Evolutionary conservation across 2,113 vertebrate species (phyloP).

Genomic region (Callaeas wilsoni): DNA sequence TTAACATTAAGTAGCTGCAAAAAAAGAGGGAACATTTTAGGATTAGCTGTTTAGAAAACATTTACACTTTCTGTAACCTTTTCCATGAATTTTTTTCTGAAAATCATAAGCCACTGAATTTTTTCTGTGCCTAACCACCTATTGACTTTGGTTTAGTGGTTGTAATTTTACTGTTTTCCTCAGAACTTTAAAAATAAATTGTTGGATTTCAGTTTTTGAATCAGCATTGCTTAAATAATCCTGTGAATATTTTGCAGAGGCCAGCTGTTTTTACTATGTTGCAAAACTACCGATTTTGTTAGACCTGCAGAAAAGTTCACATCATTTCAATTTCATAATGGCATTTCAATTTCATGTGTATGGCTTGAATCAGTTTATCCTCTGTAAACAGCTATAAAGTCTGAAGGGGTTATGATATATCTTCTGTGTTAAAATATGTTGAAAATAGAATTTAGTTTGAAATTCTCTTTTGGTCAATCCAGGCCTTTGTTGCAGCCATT

Average conservation of each 20-base stretch:
- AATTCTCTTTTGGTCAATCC: not conserved
- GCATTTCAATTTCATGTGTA: not conserved
- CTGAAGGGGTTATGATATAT: not conserved
- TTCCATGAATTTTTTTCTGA: not conserved
- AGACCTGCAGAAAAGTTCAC: not conserved
- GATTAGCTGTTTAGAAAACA: not conserved
- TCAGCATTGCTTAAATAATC: not conserved
- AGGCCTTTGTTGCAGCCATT: not conserved
- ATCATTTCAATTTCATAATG: not conserved
- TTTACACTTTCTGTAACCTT: not conserved
- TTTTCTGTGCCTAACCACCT: not conserved
- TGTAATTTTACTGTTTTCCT: not conserved
- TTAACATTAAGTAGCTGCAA: not conserved
- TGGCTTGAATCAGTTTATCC: not conserved
- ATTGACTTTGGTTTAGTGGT: not conserved
- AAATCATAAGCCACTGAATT: not conserved
- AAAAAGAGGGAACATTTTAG: not conserved
- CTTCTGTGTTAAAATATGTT: not conserved
- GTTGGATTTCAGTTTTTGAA: not conserved
- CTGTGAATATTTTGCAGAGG: not conserved
- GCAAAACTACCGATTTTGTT: not conserved
- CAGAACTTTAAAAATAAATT: not conserved
- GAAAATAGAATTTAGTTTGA: not conserved
- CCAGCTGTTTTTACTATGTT: not conserved
- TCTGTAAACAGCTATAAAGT: not conserved